Evolutionary conservation across 2,113 vertebrate species (phyloP).

Genomic region (Chinchilla lanigera): DNA sequence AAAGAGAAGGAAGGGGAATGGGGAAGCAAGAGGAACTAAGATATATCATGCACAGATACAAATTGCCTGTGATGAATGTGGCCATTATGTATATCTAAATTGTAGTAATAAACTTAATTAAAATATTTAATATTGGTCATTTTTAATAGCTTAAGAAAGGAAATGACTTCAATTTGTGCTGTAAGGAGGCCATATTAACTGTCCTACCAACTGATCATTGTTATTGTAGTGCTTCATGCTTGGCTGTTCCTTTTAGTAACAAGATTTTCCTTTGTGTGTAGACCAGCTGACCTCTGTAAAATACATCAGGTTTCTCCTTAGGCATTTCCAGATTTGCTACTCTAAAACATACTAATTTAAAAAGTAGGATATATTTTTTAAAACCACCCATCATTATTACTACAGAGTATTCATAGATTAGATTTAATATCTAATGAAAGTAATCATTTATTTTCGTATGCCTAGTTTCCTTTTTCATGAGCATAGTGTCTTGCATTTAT

Average conservation of each 20-base stretch:
- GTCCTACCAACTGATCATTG: slow-evolving; percentile 57
- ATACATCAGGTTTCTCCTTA: slow-evolving; percentile 54
- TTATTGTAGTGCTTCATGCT: slow-evolving; percentile 71
- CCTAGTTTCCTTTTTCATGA: slow-evolving; percentile 71
- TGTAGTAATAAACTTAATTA: background rate
- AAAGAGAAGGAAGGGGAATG: background rate
- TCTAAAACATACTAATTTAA: slow-evolving; percentile 62
- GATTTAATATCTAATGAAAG: slow-evolving; percentile 32
- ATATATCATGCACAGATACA: too few species aligned
- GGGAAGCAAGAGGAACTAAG: background rate
- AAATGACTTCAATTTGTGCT: slow-evolving; percentile 72
- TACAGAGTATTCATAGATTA: background rate
- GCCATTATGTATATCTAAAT: background rate
- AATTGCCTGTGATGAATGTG: background rate
- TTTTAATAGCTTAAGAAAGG: slow-evolving; percentile 36
- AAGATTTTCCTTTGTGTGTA: slow-evolving; percentile 71
- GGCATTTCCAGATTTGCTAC: slow-evolving; percentile 42
- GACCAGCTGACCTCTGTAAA: slow-evolving; percentile 61
- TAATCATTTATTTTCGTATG: background rate
- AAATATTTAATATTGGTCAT: background rate
- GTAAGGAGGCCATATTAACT: slow-evolving; percentile 75
- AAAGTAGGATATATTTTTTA: slow-evolving; percentile 41
- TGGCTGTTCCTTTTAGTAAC: slow-evolving; percentile 72
- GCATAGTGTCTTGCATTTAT: slow-evolving; percentile 57
- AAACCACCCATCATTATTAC: background rate